Evolutionary conservation across 2,888 invertebrate species (phyloP).

Genomic region (Heliconius cydno): DNA sequence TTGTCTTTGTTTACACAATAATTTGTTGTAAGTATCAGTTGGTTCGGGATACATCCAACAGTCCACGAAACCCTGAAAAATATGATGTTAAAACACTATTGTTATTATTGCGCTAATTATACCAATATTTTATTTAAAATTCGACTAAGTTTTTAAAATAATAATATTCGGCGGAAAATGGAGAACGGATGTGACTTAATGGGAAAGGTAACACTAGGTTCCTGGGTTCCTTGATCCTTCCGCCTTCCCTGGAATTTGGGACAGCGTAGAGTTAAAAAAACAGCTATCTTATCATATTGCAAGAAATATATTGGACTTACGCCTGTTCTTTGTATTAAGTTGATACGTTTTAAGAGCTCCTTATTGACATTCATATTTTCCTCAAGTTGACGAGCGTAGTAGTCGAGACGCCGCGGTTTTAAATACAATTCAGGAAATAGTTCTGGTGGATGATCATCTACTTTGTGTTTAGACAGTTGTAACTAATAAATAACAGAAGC

Average conservation of each 20-base stretch:
- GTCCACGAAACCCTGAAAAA: constrained; percentile 71
- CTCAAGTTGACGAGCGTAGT: constrained; percentile 71
- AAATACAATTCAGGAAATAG: constrained; percentile 81
- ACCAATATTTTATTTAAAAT: no score
- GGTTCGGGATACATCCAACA: constrained; percentile 67
- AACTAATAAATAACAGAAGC: constrained; percentile 55
- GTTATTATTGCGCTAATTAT: not conserved
- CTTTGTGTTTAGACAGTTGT: constrained; percentile 65
- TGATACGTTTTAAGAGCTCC: constrained; percentile 83
- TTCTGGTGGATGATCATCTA: constrained; percentile 81
- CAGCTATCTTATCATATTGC: no score
- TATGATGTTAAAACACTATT: not conserved
- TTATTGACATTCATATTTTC: constrained; percentile 82
- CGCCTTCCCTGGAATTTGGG: no score
- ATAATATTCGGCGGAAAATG: no score
- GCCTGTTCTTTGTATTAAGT: constrained; percentile 83
- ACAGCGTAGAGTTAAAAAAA: no score
- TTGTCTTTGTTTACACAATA: constrained; percentile 70
- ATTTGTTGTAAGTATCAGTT: constrained; percentile 62
- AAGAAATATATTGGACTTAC: constrained; percentile 60
- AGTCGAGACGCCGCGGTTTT: constrained; percentile 79
- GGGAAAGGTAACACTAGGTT: no score
- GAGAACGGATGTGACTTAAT: no score
- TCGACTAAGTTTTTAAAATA: no score
- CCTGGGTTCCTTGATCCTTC: no score